phyloP scores from a whole-genome alignment of 2,797 vertebrate species.

The Neomorphus geoffroyi region DNA sequence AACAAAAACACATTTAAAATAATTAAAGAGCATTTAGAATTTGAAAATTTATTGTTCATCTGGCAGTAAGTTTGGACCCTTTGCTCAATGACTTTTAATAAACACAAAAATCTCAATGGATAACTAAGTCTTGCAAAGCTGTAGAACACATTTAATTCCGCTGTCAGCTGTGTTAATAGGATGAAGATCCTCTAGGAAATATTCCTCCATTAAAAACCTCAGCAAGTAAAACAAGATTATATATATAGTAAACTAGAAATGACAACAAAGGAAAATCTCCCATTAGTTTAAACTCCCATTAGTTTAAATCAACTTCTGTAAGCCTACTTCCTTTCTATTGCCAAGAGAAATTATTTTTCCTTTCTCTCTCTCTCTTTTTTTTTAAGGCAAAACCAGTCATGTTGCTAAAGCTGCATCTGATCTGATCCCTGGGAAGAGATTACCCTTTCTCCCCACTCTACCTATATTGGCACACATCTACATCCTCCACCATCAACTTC shows the following conservation, averaged over 20 bases:
- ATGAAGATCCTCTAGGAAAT: conserved; percentile 13
- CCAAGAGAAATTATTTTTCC: neutral
- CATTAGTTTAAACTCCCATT: conserved; percentile 6
- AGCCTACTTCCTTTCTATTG: neutral
- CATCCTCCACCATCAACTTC: neutral
- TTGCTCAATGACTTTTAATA: neutral
- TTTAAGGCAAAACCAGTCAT: neutral
- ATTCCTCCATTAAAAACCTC: neutral
- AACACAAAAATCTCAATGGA: neutral
- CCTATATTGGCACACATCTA: neutral
- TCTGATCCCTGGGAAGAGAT: neutral
- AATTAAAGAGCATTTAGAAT: neutral
- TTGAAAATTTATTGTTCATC: neutral
- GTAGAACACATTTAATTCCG: neutral
- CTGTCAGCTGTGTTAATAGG: conserved; percentile 15
- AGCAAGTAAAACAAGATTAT: conserved; percentile 23
- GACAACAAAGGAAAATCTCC: neutral
- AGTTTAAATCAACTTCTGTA: conserved; percentile 12
- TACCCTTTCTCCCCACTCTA: neutral
- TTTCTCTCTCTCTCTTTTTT: no score
- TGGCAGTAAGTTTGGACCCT: neutral
- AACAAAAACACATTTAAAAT: neutral
- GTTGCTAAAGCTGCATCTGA: neutral
- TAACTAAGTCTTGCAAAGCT: neutral
- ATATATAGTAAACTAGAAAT: conserved; percentile 18